Conservation (phyloP, 2,797 vertebrate genomes). For the Galago senegalensis region DNA sequence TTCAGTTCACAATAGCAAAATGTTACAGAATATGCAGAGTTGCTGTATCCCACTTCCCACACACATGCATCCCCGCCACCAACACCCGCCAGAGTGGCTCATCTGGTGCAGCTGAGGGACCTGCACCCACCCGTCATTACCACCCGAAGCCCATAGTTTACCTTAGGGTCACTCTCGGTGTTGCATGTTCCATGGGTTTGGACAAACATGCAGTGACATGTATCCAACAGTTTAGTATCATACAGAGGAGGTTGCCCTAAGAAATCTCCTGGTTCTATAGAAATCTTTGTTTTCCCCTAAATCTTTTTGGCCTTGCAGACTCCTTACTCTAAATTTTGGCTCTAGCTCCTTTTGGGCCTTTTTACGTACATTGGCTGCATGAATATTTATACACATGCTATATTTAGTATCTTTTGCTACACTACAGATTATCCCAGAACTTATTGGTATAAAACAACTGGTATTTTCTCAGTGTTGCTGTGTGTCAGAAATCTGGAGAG, state of each 20-base stretch:
- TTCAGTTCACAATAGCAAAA: neutral
- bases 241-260: neutral
- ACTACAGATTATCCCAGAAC: neutral
- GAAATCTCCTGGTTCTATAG: neutral
- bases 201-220: neutral
- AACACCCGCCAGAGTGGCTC: neutral
- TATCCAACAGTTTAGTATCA: neutral
- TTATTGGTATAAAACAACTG: neutral
- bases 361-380: neutral
- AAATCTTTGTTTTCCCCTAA: neutral
- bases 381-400: neutral
- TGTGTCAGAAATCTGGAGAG: neutral
- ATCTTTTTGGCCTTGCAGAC: neutral
- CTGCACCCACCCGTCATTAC: no score
- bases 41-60: accelerated
- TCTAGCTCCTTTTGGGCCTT: neutral
- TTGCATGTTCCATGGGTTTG: neutral
- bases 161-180: neutral
- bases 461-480: neutral
- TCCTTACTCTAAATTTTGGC: neutral
- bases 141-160: neutral
- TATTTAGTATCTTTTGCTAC: neutral
- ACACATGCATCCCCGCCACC: no score
- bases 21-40: neutral
- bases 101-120: neutral